Percentiles rank a stretch among this genome's conserved stretches.
These are phyloP conservation scores for Hyperopisus bebe DNA, from an alignment of 2,113 vertebrate genomes.

Conservation along the genomic window DNA sequence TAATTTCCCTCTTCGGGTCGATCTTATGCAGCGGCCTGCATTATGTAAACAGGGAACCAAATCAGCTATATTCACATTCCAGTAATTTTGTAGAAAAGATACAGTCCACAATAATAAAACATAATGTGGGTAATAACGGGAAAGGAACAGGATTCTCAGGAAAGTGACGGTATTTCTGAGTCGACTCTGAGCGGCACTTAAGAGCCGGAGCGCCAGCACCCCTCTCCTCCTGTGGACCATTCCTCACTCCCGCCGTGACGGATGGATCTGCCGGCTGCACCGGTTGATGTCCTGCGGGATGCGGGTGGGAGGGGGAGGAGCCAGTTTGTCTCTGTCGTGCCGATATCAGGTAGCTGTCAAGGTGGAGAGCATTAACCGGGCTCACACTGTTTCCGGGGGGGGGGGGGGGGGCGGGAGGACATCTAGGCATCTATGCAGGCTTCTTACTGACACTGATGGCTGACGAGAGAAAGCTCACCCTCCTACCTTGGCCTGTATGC, in stretches of 20 bases:
- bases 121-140: background rate
- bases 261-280: background rate
- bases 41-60: background rate
- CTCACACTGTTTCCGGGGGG: background rate
- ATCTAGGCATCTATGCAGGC: background rate
- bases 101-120: conserved; percentile 25
- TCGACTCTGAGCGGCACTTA: background rate
- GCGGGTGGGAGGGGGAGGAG: background rate
- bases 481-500: background rate
- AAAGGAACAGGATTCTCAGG: background rate
- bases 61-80: background rate
- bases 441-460: background rate
- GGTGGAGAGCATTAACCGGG: background rate
- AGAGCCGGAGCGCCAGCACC: background rate
- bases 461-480: background rate
- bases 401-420: background rate
- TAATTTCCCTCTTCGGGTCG: background rate
- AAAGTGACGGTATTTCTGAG: background rate
- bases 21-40: background rate
- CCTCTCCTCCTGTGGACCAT: background rate
- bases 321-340: background rate
- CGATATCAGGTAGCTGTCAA: background rate
- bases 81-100: conserved; percentile 20
- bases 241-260: background rate
- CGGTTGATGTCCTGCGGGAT: background rate